phyloP scores from a whole-genome alignment of 2,888 invertebrate genomes.

The Standfussiana lucernea region DNA sequence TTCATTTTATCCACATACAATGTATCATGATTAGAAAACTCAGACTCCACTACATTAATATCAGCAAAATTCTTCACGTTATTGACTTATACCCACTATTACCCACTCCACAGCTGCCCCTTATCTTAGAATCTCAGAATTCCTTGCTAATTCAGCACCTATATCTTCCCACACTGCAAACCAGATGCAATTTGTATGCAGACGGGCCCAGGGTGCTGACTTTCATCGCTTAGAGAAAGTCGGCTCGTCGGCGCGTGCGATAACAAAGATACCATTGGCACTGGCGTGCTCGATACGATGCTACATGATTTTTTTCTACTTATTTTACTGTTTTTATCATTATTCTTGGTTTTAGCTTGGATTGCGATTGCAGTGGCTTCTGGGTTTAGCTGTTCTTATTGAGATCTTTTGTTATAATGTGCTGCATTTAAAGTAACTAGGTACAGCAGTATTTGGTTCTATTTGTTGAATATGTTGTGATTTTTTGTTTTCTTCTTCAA shows the following conservation, averaged over 20 bases:
- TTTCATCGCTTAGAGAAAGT: constrained; percentile 90
- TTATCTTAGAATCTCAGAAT: constrained; percentile 47
- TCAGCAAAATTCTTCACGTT: constrained; percentile 14
- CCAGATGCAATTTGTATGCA: constrained; percentile 81
- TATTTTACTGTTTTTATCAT: constrained; percentile 40
- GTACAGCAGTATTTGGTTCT: background rate
- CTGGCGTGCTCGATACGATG: constrained; percentile 59
- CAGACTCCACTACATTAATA: background rate
- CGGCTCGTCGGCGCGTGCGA: constrained; percentile 81
- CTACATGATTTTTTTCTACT: constrained; percentile 53
- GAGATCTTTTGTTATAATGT: background rate
- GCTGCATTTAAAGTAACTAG: background rate
- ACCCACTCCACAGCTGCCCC: background rate
- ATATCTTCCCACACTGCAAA: constrained; percentile 69
- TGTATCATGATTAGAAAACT: constrained; percentile 16
- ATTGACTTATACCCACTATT: constrained; percentile 23
- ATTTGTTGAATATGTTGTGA: background rate
- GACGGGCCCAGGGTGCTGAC: constrained; percentile 76
- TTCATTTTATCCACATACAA: background rate
- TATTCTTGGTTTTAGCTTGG: constrained; percentile 10
- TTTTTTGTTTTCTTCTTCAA: background rate
- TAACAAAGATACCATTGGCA: constrained; percentile 72
- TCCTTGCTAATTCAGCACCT: constrained; percentile 50
- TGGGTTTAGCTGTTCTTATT: background rate
- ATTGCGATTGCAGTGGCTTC: background rate